phyloP scores from a whole-genome alignment of 2,888 invertebrate genomes.

The Lucinisca nassula region DNA sequence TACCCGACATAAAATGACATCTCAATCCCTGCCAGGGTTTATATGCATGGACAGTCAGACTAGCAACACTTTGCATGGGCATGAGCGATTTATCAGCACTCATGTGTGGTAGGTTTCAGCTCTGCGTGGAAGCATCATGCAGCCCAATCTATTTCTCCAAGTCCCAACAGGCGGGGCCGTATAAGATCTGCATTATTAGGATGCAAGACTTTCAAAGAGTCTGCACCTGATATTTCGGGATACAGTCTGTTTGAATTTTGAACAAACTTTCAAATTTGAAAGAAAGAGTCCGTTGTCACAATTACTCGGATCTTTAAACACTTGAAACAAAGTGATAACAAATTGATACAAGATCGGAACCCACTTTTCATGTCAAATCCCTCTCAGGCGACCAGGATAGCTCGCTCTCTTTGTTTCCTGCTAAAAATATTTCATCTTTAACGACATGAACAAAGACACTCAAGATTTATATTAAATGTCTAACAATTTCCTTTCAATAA shows the following conservation, averaged over 20 bases:
- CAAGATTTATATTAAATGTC: conserved; percentile 5
- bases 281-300: not conserved
- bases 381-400: not conserved
- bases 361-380: not conserved
- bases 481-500: not conserved
- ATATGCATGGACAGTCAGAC: no score
- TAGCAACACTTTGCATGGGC: no score
- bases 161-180: no score
- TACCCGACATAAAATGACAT: no score
- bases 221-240: not conserved
- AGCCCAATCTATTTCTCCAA: no score
- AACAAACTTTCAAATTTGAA: not conserved
- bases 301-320: not conserved
- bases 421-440: not conserved
- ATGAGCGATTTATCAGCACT: no score
- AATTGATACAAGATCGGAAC: not conserved
- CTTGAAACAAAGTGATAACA: not conserved
- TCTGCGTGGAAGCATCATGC: no score
- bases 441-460: not conserved
- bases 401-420: not conserved
- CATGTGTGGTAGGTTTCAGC: no score
- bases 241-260: not conserved
- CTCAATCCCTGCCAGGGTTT: no score
- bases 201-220: not conserved
- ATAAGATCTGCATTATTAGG: no score